Evolutionary conservation across 64 coral and sea anemone species (phyloP), one percentile per base, ranked within the genome.

Genomic region (Trachythela sp.): DNA sequence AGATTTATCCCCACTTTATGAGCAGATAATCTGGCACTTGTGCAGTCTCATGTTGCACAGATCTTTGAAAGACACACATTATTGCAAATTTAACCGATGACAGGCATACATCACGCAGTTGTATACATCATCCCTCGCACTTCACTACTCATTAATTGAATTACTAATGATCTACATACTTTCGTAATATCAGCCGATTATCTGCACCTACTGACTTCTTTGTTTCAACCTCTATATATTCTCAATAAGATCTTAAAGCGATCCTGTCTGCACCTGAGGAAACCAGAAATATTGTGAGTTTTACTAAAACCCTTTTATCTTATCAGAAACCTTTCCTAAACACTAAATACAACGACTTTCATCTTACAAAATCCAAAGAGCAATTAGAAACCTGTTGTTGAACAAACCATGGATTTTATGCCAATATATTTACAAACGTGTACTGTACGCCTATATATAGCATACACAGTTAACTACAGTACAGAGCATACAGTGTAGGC

Each of bases 21-120:
- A 80, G 33, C 0, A 80, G 37, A 20, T 80, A 39, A 80, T 37
- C 42, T 45, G 30, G 15, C 75, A 80, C 75, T 80, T 80, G 56
- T 64, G 56, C 30, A 36, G 20, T 37, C 75, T 35, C 37, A 80
- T 39, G 13, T 35, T 80, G 9, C 75, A 4, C 9, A 36, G 75
- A 80, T 80, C 27, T 80, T 80, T 80, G 75, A 80, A 80, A 80
- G 75, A 80, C 75, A 36, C 35, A 39, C 75, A 80, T 80, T 80
- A 80, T 80, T 80, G 75, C 31, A 80, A 80, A 80, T 80, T 80
- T 80, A 80, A 80, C 75, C 75, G 75, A 34, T 80, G 75, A 80
- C 75, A 80, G 75, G 75, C 34, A 38, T 15, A 80, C 75, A 80
- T 80, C 75, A 80, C 30, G 75, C 75, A 39, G 75, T 15, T 80